Evolutionary conservation across 2,888 invertebrate genomes (phyloP).

Genomic region (Stenichneumon culpator): DNA sequence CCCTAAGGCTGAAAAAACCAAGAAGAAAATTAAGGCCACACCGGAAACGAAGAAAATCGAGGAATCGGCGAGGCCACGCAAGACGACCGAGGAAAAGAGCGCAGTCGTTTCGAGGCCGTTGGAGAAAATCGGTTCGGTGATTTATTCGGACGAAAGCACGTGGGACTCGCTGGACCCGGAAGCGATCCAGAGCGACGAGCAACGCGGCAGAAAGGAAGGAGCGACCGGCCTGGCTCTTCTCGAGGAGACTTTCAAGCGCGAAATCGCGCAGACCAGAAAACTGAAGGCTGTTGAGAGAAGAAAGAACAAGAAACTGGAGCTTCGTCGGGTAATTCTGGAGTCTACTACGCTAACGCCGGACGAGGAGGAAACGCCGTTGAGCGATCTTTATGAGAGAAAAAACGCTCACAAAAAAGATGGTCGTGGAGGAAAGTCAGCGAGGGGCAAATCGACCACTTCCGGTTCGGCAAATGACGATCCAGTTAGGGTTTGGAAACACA

Average conservation of each 20-base stretch:
- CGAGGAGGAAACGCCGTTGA: slow-evolving; percentile 71
- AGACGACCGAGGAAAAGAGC: slow-evolving; percentile 33
- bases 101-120: background rate
- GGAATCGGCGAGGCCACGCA: slow-evolving; percentile 50
- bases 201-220: slow-evolving; percentile 57
- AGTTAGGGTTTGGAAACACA: slow-evolving; percentile 70
- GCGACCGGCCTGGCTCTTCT: slow-evolving; percentile 74
- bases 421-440: slow-evolving; percentile 52
- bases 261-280: slow-evolving; percentile 71
- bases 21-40: slow-evolving; percentile 50
- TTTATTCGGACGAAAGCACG: slow-evolving; percentile 83
- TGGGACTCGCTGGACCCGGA: slow-evolving; percentile 73
- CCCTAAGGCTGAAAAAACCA: slow-evolving; percentile 47
- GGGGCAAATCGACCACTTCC: background rate
- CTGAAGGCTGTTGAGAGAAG: slow-evolving; percentile 62
- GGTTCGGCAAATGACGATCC: slow-evolving; percentile 10
- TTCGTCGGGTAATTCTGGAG: slow-evolving; percentile 53
- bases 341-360: slow-evolving; percentile 64
- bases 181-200: slow-evolving; percentile 32
- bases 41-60: slow-evolving; percentile 43
- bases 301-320: slow-evolving; percentile 57
- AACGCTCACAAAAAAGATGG: slow-evolving; percentile 23
- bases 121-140: slow-evolving; percentile 56
- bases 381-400: slow-evolving; percentile 34
- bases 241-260: slow-evolving; percentile 79